A percentile compares a stretch with the other conserved stretches of the same genome.
These are phyloP conservation scores for Flexamia atlantica DNA, from an alignment of 2,888 invertebrate genomes.

Conservation along the genomic window DNA sequence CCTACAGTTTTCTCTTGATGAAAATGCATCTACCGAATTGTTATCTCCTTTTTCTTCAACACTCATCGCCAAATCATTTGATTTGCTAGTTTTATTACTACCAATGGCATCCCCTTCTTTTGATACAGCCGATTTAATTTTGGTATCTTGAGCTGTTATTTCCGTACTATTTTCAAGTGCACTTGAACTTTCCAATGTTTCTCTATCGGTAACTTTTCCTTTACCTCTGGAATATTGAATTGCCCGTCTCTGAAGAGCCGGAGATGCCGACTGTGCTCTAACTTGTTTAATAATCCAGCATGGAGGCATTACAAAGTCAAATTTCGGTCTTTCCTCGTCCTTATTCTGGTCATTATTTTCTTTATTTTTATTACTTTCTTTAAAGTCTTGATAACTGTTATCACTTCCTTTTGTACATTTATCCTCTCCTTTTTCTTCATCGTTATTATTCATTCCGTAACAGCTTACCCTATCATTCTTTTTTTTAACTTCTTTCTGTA, in stretches of 20 bases:
- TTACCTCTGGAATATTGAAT: conserved; percentile 40
- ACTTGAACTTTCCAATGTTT: not conserved
- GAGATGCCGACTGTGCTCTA: conserved; percentile 69
- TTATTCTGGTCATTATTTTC: conserved; percentile 47
- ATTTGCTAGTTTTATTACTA: not conserved
- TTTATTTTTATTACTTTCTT: conserved; percentile 62
- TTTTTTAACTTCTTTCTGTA: conserved; percentile 41
- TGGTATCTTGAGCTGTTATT: not conserved
- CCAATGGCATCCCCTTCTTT: not conserved
- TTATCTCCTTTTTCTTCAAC: conserved; percentile 57
- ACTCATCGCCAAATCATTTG: not conserved
- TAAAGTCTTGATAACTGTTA: conserved; percentile 71
- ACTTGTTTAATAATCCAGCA: conserved; percentile 67
- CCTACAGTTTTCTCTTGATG: conserved; percentile 58
- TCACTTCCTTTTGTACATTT: conserved; percentile 13
- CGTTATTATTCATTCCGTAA: conserved; percentile 4
- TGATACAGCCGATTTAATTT: not conserved
- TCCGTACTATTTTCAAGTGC: not conserved
- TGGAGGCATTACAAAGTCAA: conserved; percentile 64
- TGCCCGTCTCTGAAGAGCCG: conserved; percentile 68
- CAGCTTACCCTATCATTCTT: conserved; percentile 3
- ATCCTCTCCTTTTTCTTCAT: not conserved
- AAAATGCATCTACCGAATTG: conserved; percentile 19
- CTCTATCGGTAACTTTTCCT: conserved; percentile 29
- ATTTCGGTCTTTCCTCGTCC: conserved; percentile 55